Evolutionary conservation across 2,113 vertebrate species (phyloP).

Genomic region (Nanorana parkeri): DNA sequence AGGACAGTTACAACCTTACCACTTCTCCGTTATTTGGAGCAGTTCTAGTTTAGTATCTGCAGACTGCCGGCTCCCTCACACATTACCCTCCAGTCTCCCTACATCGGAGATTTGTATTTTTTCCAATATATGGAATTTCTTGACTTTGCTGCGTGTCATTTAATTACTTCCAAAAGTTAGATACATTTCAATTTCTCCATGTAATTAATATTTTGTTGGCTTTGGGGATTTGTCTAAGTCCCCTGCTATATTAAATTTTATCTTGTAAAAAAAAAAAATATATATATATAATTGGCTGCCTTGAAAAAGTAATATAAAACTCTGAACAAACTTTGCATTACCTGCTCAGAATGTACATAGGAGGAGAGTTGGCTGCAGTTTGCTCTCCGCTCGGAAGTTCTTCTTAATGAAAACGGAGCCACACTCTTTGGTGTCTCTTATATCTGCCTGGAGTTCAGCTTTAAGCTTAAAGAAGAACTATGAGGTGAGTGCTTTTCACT

Average conservation of each 20-base stretch:
- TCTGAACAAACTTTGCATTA: conserved; percentile 35
- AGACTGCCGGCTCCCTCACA: background rate
- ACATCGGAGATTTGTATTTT: conserved; percentile 36
- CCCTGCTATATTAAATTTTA: conserved; percentile 55
- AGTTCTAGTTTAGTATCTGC: background rate
- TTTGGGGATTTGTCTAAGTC: conserved; percentile 49
- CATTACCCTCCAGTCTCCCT: conserved; percentile 25
- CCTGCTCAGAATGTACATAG: conserved; percentile 1
- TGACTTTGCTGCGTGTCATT: conserved; percentile 47
- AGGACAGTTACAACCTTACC: background rate
- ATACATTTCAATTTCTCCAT: conserved; percentile 55
- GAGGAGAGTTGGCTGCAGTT: background rate
- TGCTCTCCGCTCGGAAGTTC: background rate
- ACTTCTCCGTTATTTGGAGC: background rate
- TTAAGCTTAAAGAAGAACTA: no score
- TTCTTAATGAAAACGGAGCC: background rate
- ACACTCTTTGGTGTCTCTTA: no score
- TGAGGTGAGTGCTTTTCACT: no score
- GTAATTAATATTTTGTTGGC: conserved; percentile 58
- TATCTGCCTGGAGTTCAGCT: background rate
- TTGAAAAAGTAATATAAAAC: conserved; percentile 34
- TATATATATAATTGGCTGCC: conserved; percentile 2
- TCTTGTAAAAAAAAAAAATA: conserved; percentile 33
- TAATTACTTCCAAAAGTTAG: conserved; percentile 56
- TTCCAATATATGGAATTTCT: conserved; percentile 45